These are phyloP conservation scores for Coccyzus lansbergi DNA, from an alignment of 2,797 vertebrate genomes.

Conservation along the genomic window DNA sequence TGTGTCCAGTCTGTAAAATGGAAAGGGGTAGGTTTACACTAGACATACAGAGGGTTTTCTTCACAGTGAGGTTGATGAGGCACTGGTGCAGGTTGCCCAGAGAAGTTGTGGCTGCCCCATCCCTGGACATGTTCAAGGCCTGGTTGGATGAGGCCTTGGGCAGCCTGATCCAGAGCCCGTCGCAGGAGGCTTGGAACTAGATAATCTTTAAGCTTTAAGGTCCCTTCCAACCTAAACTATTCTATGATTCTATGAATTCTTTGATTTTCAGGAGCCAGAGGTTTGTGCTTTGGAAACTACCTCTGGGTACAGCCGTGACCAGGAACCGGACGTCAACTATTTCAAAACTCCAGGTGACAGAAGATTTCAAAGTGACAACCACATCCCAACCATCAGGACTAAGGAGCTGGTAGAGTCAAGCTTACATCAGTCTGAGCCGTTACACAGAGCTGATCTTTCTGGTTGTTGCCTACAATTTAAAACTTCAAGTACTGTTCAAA, in stretches of 20 bases:
- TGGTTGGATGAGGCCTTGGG: no score
- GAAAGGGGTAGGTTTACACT: no score
- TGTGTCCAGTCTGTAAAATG: no score
- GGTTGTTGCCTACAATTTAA: not conserved
- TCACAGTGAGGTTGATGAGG: no score
- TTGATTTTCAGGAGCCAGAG: slow-evolving; percentile 40
- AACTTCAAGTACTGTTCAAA: not conserved
- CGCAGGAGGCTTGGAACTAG: no score
- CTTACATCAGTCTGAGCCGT: not conserved
- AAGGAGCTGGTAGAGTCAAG: not conserved
- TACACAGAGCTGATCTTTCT: not conserved
- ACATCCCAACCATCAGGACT: not conserved
- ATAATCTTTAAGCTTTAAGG: no score
- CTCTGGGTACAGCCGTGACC: not conserved
- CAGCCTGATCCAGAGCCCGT: no score
- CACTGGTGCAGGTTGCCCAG: no score
- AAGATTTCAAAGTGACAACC: not conserved
- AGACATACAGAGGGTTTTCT: no score
- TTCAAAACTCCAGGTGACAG: not conserved
- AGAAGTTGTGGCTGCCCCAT: no score
- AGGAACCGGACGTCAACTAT: not conserved
- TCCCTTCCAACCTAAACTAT: no score
- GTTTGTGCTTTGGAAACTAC: not conserved
- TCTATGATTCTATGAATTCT: not conserved
- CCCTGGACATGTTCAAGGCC: no score